Conservation (phyloP, 2,888 invertebrate species). For the Chelonus formosanus region DNA sequence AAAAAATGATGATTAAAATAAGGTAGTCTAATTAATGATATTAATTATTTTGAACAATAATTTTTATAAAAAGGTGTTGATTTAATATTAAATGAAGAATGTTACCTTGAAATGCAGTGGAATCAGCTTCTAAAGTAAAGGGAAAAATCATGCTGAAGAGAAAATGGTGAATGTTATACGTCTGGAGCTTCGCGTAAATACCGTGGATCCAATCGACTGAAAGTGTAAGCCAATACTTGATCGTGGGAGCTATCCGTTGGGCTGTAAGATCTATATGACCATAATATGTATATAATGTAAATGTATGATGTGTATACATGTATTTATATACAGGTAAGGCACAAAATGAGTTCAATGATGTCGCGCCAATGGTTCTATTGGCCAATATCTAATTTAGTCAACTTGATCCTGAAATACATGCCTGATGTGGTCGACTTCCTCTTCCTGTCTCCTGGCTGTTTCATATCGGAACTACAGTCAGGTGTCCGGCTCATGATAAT, state of each 20-base stretch:
- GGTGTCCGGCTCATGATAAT: constrained; percentile 51
- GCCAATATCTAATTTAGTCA: constrained; percentile 39
- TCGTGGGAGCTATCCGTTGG: constrained; percentile 32
- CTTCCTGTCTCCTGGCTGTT: constrained; percentile 56
- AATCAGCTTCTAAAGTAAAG: too few relatives aligned
- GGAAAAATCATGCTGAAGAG: too few relatives aligned
- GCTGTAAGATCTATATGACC: constrained; percentile 20
- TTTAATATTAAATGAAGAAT: too few relatives aligned
- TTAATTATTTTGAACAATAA: too few relatives aligned
- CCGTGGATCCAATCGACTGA: constrained; percentile 60
- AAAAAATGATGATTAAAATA: too few relatives aligned
- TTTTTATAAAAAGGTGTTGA: too few relatives aligned
- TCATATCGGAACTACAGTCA: constrained; percentile 54
- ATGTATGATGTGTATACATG: constrained; percentile 14
- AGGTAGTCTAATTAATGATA: too few relatives aligned
- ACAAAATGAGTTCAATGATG: constrained; percentile 29
- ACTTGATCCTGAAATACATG: constrained; percentile 47
- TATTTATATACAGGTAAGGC: constrained; percentile 16
- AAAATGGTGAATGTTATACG: too few relatives aligned
- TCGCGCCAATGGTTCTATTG: constrained; percentile 46
- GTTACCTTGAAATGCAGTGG: not conserved
- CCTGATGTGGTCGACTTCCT: constrained; percentile 60
- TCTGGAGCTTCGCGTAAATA: constrained; percentile 51
- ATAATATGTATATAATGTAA: not conserved
- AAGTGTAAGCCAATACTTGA: constrained; percentile 59